Evolutionary conservation across 2,797 vertebrate species (phyloP).

Genomic region (Oreochromis grahami): DNA sequence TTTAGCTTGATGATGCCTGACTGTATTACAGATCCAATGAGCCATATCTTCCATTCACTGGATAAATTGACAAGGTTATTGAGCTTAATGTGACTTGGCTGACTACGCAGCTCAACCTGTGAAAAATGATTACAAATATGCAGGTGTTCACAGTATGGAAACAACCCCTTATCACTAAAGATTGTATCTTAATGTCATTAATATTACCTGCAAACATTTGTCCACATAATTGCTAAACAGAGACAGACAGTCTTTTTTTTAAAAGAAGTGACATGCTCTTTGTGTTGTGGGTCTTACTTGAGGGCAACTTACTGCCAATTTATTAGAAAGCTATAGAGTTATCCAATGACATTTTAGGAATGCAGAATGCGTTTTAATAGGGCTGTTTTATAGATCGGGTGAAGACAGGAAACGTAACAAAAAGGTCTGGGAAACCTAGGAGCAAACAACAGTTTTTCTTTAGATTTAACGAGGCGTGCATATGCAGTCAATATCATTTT

Average conservation of each 20-base stretch:
- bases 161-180: background rate
- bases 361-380: background rate
- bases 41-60: background rate
- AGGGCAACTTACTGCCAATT: background rate
- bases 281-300: background rate
- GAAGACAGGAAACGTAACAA: background rate
- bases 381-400: background rate
- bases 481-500: background rate
- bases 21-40: background rate
- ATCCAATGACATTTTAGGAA: background rate
- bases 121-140: constrained; percentile 3
- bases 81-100: background rate
- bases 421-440: background rate
- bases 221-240: background rate
- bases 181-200: background rate
- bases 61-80: background rate
- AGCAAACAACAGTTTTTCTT: background rate
- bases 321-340: background rate
- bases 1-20: background rate
- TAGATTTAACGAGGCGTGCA: background rate
- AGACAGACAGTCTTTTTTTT: background rate
- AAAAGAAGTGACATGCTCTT: background rate
- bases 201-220: background rate
- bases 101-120: background rate
- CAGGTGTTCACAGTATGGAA: constrained; percentile 11